Evolutionary conservation across 2,113 vertebrate species (phyloP).

Genomic region (Dipodomys ordii): DNA sequence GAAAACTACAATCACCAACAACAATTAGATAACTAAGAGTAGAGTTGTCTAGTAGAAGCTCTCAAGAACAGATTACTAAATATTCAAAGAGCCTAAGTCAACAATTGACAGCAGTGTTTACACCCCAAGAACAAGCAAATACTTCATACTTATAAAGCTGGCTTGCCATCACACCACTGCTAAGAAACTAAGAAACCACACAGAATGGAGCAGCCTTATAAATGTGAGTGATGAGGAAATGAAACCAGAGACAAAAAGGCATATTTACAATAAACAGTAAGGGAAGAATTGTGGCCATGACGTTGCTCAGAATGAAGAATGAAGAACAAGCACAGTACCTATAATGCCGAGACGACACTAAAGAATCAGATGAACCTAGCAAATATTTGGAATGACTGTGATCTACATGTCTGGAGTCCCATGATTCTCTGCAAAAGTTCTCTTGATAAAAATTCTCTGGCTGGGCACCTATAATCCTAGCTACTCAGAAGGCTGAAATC

Average conservation of each 20-base stretch:
- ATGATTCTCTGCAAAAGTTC: not conserved
- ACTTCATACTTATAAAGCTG: not conserved
- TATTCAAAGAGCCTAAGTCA: not conserved
- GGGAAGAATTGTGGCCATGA: not conserved
- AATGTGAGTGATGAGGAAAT: not conserved
- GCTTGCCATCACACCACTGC: not conserved
- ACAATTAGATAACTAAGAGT: not conserved
- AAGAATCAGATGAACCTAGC: not conserved
- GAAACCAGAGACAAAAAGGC: not conserved
- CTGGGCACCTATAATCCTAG: no score
- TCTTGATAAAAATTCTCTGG: not conserved
- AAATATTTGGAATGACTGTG: not conserved
- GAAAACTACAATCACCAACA: not conserved
- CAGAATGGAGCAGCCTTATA: not conserved
- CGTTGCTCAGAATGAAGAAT: not conserved
- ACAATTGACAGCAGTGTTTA: not conserved
- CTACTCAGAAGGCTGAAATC: no score
- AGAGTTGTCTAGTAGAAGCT: not conserved
- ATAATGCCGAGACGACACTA: not conserved
- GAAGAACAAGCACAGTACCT: not conserved
- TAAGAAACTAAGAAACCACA: conserved; percentile 30
- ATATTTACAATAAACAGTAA: not conserved
- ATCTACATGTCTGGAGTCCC: not conserved
- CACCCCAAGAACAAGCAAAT: not conserved
- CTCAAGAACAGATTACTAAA: not conserved